A percentile compares a stretch with the other conserved stretches of the same genome.
Evolutionary conservation across 2,797 vertebrate species (phyloP).

Genomic region (Gadopsis marmoratus): DNA sequence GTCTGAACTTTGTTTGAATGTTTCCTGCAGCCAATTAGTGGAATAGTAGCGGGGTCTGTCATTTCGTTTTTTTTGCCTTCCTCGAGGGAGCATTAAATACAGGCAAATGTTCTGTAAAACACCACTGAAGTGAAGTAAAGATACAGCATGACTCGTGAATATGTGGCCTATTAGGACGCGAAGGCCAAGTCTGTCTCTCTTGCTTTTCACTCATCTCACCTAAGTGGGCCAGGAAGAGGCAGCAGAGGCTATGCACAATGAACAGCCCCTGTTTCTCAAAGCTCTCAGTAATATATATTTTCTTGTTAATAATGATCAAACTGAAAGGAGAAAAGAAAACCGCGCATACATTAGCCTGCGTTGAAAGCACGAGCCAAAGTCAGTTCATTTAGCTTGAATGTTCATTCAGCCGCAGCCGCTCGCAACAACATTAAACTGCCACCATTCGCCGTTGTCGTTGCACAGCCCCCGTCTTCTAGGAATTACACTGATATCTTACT

Average conservation of each 20-base stretch:
- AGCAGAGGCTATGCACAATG: neutral
- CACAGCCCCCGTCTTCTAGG: no score
- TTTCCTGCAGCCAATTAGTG: slow-evolving; percentile 73
- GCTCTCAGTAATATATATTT: neutral
- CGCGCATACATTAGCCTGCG: neutral
- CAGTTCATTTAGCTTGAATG: neutral
- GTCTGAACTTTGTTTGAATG: slow-evolving; percentile 66
- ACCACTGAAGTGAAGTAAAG: slow-evolving; percentile 32
- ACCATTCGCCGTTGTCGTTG: no score
- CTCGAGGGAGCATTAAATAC: slow-evolving; percentile 55
- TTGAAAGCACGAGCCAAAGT: neutral
- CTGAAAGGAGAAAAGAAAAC: neutral
- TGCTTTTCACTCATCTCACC: slow-evolving; percentile 35
- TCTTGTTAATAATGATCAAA: neutral
- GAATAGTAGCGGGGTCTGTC: slow-evolving; percentile 34
- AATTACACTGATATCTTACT: no score
- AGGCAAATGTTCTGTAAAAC: slow-evolving; percentile 57
- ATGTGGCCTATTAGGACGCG: slow-evolving; percentile 39
- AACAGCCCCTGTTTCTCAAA: neutral
- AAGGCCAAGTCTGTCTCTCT: slow-evolving; percentile 35
- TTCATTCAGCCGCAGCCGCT: neutral
- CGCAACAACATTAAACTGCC: neutral
- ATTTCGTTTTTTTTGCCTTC: slow-evolving; percentile 21
- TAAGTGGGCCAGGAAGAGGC: slow-evolving; percentile 8
- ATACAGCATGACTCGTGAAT: slow-evolving; percentile 35